Conservation (phyloP, 2,888 invertebrate genomes). For the Unio delphinus region DNA sequence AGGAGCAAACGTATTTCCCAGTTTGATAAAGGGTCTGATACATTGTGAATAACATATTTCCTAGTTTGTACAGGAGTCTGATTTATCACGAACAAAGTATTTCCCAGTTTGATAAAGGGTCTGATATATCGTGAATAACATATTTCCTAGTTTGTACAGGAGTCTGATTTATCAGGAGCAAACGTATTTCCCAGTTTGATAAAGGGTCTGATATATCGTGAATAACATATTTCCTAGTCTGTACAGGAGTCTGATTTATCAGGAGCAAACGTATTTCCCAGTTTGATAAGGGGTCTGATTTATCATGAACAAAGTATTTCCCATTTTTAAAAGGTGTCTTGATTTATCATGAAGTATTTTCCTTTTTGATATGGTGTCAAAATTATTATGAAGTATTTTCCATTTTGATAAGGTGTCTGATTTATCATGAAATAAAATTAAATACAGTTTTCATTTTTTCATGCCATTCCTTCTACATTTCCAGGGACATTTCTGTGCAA, state of each 20-base stretch:
- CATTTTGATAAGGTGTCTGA: too few relatives aligned
- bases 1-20: too few relatives aligned
- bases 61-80: conserved; percentile 78
- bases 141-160: too few relatives aligned
- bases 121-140: too few relatives aligned
- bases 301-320: conserved; percentile 66
- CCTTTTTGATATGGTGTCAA: too few relatives aligned
- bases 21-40: too few relatives aligned
- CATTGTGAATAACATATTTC: conserved; percentile 96
- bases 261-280: conserved; percentile 72
- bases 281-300: conserved; percentile 75
- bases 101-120: too few relatives aligned
- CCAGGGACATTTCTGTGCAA: conserved; percentile 92
- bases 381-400: too few relatives aligned
- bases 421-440: too few relatives aligned
- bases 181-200: conserved; percentile 78
- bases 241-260: conserved; percentile 73
- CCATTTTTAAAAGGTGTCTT: conserved; percentile 77
- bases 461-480: conserved; percentile 14
- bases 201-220: conserved; percentile 60
- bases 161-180: too few relatives aligned
- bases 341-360: background rate
- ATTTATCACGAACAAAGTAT: too few relatives aligned
- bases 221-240: conserved; percentile 75
- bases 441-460: background rate